These are phyloP conservation scores for Moxostoma hubbsi DNA, from an alignment of 2,797 vertebrate genomes.

Conservation along the genomic window DNA sequence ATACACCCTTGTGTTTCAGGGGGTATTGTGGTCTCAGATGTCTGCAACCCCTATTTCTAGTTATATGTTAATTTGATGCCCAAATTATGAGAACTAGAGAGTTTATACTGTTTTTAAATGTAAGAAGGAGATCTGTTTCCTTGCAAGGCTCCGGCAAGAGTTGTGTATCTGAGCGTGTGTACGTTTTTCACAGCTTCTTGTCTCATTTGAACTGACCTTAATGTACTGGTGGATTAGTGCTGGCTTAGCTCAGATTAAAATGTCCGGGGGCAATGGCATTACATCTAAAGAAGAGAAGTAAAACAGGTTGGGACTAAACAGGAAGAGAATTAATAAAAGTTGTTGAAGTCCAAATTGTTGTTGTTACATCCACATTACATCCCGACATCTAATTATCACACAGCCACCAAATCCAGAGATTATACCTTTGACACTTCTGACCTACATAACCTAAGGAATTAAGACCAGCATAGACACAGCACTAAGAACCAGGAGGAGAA, in stretches of 20 bases:
- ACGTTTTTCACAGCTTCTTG: conserved; percentile 44
- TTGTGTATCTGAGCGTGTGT: conserved; percentile 14
- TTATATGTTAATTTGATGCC: no score
- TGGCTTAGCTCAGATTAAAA: conserved; percentile 52
- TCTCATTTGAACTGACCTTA: conserved; percentile 48
- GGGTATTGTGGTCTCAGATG: no score
- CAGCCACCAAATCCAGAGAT: conserved; percentile 22
- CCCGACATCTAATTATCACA: conserved; percentile 1
- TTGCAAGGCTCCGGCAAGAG: not conserved
- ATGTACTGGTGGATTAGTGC: conserved; percentile 46
- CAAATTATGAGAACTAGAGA: no score
- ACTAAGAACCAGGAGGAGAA: not conserved
- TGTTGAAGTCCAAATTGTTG: conserved; percentile 17
- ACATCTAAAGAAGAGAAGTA: conserved; percentile 44
- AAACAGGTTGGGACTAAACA: conserved; percentile 20
- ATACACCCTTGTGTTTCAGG: no score
- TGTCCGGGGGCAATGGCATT: conserved; percentile 46
- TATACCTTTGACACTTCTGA: conserved; percentile 28
- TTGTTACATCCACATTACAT: conserved; percentile 25
- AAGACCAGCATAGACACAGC: conserved; percentile 26
- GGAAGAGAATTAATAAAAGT: conserved; percentile 22
- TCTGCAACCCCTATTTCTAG: no score
- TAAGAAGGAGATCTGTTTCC: no score
- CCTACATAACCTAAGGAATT: conserved; percentile 16
- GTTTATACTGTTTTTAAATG: no score